Evolutionary conservation across 2,113 vertebrate species (phyloP).

Genomic region (Cranoglanis bouderius): DNA sequence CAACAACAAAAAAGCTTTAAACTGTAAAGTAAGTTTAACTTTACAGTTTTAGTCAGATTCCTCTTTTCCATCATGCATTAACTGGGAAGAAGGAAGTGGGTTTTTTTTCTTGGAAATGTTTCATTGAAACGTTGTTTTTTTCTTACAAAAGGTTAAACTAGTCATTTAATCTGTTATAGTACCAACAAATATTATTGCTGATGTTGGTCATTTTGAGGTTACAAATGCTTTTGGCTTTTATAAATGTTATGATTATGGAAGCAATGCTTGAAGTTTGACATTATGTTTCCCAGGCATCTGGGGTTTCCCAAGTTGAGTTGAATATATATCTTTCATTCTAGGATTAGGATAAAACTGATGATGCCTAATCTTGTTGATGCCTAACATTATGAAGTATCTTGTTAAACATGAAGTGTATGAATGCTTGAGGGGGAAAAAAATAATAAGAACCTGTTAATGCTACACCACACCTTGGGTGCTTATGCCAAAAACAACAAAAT

Average conservation of each 20-base stretch:
- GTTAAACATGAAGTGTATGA: not conserved
- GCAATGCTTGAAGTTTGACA: not conserved
- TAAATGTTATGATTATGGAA: not conserved
- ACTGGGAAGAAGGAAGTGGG: not conserved
- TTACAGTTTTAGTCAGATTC: not conserved
- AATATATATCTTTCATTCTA: not conserved
- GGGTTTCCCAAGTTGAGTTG: not conserved
- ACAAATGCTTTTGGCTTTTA: not conserved
- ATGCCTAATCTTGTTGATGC: not conserved
- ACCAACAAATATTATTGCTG: not conserved
- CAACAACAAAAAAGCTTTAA: conserved; percentile 9
- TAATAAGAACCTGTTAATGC: not conserved
- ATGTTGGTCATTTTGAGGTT: not conserved
- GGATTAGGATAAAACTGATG: not conserved
- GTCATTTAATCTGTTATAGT: not conserved
- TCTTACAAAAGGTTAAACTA: not conserved
- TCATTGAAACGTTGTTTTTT: not conserved
- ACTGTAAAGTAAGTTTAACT: conserved; percentile 20
- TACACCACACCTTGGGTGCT: not conserved
- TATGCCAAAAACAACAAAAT: not conserved
- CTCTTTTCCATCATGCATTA: conserved; percentile 35
- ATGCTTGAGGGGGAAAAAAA: not conserved
- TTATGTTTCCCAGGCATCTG: not conserved
- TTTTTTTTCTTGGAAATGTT: not conserved
- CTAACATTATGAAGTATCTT: not conserved